phyloP scores from a whole-genome alignment of 2,797 vertebrate genomes.

The Sciaenops ocellatus region DNA sequence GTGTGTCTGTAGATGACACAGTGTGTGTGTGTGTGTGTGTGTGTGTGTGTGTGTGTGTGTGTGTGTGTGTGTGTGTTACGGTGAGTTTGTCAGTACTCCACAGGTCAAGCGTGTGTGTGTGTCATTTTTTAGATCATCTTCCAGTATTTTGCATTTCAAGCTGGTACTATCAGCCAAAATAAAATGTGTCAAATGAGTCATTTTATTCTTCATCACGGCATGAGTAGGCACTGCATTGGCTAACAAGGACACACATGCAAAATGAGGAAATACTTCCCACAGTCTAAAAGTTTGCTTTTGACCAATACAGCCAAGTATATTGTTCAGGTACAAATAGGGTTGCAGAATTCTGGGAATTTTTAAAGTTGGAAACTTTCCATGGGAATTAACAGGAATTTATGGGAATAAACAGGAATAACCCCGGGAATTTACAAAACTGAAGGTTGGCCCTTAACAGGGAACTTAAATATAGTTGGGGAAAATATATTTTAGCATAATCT shows the following conservation, averaged over 20 bases:
- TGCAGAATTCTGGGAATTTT: no score
- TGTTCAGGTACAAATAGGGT: no score
- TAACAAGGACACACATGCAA: neutral
- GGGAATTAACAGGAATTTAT: no score
- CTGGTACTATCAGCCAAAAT: neutral
- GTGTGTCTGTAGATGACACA: neutral
- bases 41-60: neutral
- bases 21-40: neutral
- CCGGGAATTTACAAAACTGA: no score
- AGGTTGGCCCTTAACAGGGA: no score
- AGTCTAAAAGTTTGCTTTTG: neutral
- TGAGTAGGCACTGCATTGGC: neutral
- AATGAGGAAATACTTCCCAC: neutral
- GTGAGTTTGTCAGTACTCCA: neutral
- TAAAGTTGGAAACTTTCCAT: no score
- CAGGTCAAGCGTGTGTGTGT: neutral
- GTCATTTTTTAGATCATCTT: conserved; percentile 1
- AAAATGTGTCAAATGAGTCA: neutral
- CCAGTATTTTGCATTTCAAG: conserved; percentile 1
- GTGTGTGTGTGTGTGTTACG: neutral
- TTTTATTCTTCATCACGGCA: neutral
- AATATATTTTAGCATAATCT: no score
- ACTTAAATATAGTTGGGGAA: no score
- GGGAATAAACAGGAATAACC: no score
- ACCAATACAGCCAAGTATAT: neutral